These are phyloP conservation scores for Anastrepha ludens DNA, from an alignment of 1,140 invertebrate species.

Conservation along the genomic window DNA sequence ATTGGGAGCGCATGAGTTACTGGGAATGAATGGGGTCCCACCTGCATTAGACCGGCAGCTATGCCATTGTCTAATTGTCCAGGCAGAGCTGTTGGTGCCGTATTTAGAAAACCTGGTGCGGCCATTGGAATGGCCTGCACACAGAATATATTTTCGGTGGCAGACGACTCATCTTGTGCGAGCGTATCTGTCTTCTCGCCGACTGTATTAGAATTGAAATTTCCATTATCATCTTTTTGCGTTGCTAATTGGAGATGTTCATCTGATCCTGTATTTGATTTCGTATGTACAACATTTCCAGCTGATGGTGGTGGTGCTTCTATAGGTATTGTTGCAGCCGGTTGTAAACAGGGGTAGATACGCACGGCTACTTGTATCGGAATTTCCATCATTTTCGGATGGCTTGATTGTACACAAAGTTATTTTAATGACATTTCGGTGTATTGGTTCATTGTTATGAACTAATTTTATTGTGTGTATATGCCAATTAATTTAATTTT, in stretches of 20 bases:
- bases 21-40: slow-evolving; percentile 69
- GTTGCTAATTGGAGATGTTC: slow-evolving; percentile 61
- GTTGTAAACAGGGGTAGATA: slow-evolving; percentile 74
- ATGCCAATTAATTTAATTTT: neutral
- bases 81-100: slow-evolving; percentile 74
- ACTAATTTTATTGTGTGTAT: neutral
- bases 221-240: slow-evolving; percentile 58
- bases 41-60: slow-evolving; percentile 68
- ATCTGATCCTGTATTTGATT: slow-evolving; percentile 76
- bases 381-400: slow-evolving; percentile 75
- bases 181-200: neutral
- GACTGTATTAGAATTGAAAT: neutral
- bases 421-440: neutral
- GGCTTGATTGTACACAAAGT: neutral
- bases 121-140: slow-evolving; percentile 79
- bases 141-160: slow-evolving; percentile 76
- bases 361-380: slow-evolving; percentile 79
- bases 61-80: slow-evolving; percentile 65
- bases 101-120: slow-evolving; percentile 75
- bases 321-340: slow-evolving; percentile 73
- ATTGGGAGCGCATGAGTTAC: slow-evolving; percentile 74
- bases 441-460: neutral
- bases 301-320: slow-evolving; percentile 70
- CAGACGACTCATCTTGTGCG: slow-evolving; percentile 75
- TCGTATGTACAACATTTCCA: slow-evolving; percentile 68